Conservation (phyloP, 1,140 invertebrate species). For the Anastatus disparis region DNA sequence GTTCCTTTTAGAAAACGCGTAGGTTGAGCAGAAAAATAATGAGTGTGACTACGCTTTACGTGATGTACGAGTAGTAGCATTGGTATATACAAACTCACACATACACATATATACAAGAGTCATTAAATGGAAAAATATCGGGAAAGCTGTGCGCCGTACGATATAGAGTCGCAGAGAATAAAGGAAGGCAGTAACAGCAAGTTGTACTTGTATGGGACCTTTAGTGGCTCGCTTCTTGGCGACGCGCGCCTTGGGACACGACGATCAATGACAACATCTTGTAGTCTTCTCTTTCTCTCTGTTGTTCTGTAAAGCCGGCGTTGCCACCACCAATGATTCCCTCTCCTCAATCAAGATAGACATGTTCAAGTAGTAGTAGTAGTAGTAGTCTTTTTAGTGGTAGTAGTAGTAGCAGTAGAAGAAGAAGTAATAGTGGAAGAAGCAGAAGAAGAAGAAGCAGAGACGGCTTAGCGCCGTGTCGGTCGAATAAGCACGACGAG, state of each 20-base stretch:
- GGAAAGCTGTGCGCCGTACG: no score
- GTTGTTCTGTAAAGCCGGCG: not conserved
- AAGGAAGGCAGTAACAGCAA: conserved; percentile 26
- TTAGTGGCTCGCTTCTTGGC: conserved; percentile 57
- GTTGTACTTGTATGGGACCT: conserved; percentile 65
- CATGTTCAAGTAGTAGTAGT: no score
- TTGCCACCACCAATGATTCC: no score
- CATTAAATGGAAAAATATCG: conserved; percentile 15
- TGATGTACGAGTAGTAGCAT: not conserved
- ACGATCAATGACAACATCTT: conserved; percentile 66
- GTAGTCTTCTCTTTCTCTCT: conserved; percentile 16
- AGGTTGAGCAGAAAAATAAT: conserved; percentile 3
- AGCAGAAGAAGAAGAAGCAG: not conserved
- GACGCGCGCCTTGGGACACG: conserved; percentile 51
- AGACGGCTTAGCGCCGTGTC: conserved; percentile 60
- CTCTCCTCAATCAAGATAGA: conserved; percentile 66
- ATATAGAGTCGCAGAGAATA: no score
- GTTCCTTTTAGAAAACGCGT: no score
- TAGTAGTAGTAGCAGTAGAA: no score
- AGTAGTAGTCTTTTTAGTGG: no score
- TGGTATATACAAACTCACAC: no score
- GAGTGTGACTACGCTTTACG: not conserved
- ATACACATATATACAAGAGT: no score
- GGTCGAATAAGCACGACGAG: conserved; percentile 41
- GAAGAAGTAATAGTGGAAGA: no score